Conservation (phyloP, 2,888 invertebrate species). For the Xanthostigma xanthostigma region DNA sequence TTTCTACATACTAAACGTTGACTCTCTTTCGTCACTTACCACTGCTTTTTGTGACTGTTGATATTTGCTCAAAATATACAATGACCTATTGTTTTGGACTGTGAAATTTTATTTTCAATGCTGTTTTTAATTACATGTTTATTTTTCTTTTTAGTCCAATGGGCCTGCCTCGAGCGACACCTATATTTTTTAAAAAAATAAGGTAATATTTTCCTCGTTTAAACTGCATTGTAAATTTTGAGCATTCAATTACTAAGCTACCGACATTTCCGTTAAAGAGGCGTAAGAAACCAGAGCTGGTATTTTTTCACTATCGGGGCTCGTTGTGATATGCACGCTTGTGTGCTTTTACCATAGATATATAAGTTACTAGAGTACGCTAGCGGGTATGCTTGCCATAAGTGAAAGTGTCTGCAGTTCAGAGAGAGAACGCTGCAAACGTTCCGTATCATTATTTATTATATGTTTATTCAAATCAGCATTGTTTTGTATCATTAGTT, state of each 20-base stretch:
- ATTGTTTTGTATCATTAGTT: no score
- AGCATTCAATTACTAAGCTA: constrained; percentile 4
- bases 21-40: no score
- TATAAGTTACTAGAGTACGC: no score
- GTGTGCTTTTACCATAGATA: no score
- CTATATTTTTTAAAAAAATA: constrained; percentile 62
- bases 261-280: neutral
- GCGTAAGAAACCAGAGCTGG: neutral
- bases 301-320: neutral
- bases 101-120: neutral
- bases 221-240: constrained; percentile 10
- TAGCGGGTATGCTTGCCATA: no score
- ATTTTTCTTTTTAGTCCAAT: constrained; percentile 48
- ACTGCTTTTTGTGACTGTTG: neutral
- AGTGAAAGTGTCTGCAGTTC: no score
- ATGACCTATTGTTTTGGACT: neutral
- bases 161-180: constrained; percentile 70
- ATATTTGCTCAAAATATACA: constrained; percentile 7
- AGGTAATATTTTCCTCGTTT: constrained; percentile 17
- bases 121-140: constrained; percentile 4
- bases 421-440: no score
- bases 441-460: no score
- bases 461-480: no score
- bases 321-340: no score
- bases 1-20: no score